Evolutionary conservation across 2,888 invertebrate species (phyloP), one percentile per base, ranked within the genome.

Genomic region (Noctua janthina): DNA sequence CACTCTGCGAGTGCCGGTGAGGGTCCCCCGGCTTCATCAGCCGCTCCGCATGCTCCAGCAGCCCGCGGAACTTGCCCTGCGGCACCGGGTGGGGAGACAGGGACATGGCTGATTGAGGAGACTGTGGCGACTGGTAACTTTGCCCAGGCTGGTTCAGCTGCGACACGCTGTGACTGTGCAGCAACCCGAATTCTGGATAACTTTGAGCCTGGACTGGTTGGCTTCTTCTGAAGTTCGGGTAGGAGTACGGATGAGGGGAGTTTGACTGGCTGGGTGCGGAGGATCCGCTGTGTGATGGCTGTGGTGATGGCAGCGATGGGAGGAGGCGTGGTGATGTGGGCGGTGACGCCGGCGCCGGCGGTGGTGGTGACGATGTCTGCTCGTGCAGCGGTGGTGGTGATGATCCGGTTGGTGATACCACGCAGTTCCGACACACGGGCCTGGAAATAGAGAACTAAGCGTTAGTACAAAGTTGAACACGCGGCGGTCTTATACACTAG

Each of bases 1-100:
- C 99, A 85, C 99, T 99, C 94, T 99, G 99, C 73, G 99, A 99
- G 92, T 99, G 98, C 84, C 99, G 96, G 92, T 98, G 98, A 79
- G 98, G 98, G 92, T 98, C 98, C 3, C 97, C 97, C 1, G 97
- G 97, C 93, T 97, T 97, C 93, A 97, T 97, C 86, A 98, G 95
- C 84, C 98, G 93, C 92, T 98, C 98, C 0, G 97, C 96, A 66
- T 96, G 97, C 90, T 96, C 97, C 92, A 96, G 89, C 82, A 96
- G 89, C 56, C 97, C 97, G 46, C 97, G 88, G 85, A 97, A 93
- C 93, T 96, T 96, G 86, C 97, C 96, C 86, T 95, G 96, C 0
- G 95, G 95, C n/a, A 94, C 93, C 0, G 96, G 96, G 81, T 96
- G 96, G 0, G 96, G 96, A 6, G 96, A 96, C 62, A 97, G 89